Conservation (phyloP, 2,888 invertebrate genomes). For the Ornithoptera priamus region DNA sequence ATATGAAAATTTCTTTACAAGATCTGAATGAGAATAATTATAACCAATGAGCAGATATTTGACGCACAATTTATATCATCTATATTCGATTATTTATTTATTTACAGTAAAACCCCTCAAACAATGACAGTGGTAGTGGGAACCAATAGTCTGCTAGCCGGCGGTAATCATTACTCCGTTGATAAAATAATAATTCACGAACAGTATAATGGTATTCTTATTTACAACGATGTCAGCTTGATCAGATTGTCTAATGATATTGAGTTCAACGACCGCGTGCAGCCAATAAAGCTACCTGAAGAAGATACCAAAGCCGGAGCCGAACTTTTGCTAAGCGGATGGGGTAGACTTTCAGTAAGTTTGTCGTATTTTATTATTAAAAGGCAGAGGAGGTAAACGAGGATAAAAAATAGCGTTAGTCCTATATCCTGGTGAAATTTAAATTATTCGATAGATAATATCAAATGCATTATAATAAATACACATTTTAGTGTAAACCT, state of each 20-base stretch:
- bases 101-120: slow-evolving; percentile 36
- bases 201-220: slow-evolving; percentile 52
- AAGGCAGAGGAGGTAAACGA: no score
- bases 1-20: no score
- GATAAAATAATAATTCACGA: slow-evolving; percentile 63
- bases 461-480: no score
- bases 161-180: slow-evolving; percentile 63
- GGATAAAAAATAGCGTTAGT: no score
- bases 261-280: slow-evolving; percentile 51
- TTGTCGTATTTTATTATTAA: no score
- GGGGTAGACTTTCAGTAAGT: slow-evolving; percentile 71
- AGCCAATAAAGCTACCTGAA: slow-evolving; percentile 57
- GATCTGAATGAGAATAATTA: neutral
- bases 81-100: neutral
- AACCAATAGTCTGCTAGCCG: slow-evolving; percentile 62
- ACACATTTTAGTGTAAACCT: no score
- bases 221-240: slow-evolving; percentile 71
- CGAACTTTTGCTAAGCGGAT: slow-evolving; percentile 63
- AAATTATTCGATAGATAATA: no score
- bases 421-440: neutral
- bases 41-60: neutral
- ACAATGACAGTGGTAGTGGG: slow-evolving; percentile 64
- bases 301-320: slow-evolving; percentile 53
- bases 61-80: neutral
- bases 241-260: slow-evolving; percentile 55